Percentiles rank a stretch among this genome's conserved stretches.
Evolutionary conservation across 2,888 invertebrate genomes (phyloP).

Genomic region (Eilema caniola): DNA sequence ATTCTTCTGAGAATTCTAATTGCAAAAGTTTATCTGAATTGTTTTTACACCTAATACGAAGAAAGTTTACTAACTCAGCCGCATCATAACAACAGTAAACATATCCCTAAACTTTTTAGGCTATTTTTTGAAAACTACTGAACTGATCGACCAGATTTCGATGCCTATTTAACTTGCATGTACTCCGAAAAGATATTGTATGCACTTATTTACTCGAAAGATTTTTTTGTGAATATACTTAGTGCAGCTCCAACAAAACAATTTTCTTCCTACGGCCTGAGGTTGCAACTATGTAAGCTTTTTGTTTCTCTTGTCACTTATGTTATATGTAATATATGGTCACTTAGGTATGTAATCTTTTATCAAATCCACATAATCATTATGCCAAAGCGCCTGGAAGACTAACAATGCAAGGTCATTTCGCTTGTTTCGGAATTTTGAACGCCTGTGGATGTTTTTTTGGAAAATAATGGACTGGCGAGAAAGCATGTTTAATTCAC

Average conservation of each 20-base stretch:
- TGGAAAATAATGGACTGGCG: conserved; percentile 28
- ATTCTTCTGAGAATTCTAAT: conserved; percentile 33
- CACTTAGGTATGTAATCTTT: too few species aligned
- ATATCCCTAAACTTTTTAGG: conserved; percentile 24
- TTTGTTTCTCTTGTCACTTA: conserved; percentile 27
- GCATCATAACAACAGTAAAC: conserved; percentile 47
- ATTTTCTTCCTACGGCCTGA: conserved; percentile 25
- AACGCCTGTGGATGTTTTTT: conserved; percentile 47
- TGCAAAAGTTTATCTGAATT: conserved; percentile 46
- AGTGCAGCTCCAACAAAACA: too few species aligned
- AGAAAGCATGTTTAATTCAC: conserved; percentile 35
- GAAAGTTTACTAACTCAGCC: conserved; percentile 52
- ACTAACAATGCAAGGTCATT: conserved; percentile 74
- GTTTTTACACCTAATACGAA: conserved; percentile 55
- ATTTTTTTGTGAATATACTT: too few species aligned
- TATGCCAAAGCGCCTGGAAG: conserved; percentile 55
- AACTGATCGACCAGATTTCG: too few species aligned
- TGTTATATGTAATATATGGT: conserved; percentile 43
- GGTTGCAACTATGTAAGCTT: conserved; percentile 18
- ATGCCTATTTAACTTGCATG: too few species aligned
- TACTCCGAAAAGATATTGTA: too few species aligned
- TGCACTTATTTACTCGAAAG: too few species aligned
- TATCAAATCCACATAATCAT: conserved; percentile 55
- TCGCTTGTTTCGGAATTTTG: conserved; percentile 61
- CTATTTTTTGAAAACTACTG: too few species aligned